A percentile compares a stretch with the other conserved stretches of the same genome.
These are phyloP conservation scores for Lordiphosa collinella DNA, from an alignment of 1,140 invertebrate species.

Conservation along the genomic window DNA sequence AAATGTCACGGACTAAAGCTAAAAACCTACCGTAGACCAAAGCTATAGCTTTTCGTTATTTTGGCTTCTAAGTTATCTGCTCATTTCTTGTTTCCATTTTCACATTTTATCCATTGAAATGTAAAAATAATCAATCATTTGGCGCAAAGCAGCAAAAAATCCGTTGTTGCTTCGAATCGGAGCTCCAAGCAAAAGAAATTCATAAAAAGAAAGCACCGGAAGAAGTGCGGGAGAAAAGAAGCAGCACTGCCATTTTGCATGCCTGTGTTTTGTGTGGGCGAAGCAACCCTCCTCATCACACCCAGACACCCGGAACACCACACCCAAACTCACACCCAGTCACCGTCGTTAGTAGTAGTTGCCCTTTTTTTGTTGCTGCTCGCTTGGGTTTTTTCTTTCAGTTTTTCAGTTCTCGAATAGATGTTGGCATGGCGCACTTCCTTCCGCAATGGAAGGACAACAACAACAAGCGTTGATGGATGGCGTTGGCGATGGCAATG, in stretches of 20 bases:
- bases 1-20: neutral
- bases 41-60: neutral
- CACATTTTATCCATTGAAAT: conserved; percentile 5
- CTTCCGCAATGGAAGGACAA: conserved; percentile 26
- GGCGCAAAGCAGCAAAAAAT: conserved; percentile 10
- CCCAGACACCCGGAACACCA: neutral
- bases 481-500: conserved; percentile 35
- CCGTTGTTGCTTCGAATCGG: neutral
- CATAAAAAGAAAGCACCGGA: conserved; percentile 18
- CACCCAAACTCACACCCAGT: conserved; percentile 7
- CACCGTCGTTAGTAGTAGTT: conserved; percentile 33
- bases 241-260: conserved; percentile 43
- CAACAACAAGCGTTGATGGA: conserved; percentile 37
- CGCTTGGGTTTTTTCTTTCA: conserved; percentile 28
- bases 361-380: conserved; percentile 38
- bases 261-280: conserved; percentile 10
- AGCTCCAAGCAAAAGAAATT: conserved; percentile 14
- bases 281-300: neutral
- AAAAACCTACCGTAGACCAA: neutral
- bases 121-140: conserved; percentile 47
- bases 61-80: neutral
- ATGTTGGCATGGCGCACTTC: conserved; percentile 55
- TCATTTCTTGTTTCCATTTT: neutral
- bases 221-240: conserved; percentile 25
- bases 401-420: conserved; percentile 40